A percentile compares a stretch with the other conserved stretches of the same genome.
phyloP scores from a whole-genome alignment of 2,888 invertebrate species.

The Drosophila demipolita region DNA sequence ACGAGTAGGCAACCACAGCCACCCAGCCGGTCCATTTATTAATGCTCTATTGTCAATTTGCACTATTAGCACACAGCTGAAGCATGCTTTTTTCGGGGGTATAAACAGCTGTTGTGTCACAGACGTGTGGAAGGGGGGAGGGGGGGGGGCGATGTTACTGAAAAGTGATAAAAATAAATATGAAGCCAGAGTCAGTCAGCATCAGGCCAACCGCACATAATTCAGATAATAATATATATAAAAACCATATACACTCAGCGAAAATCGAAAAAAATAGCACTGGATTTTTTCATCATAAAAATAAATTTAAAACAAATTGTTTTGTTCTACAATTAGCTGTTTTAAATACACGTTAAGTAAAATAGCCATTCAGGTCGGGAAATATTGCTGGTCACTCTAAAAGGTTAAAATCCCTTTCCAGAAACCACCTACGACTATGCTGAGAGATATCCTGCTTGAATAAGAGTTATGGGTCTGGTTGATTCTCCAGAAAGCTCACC shows the following conservation, averaged over 20 bases:
- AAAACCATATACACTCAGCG: background rate
- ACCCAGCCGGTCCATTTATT: conserved; percentile 63
- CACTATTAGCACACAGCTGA: conserved; percentile 64
- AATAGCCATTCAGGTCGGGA: background rate
- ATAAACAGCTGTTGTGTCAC: conserved; percentile 15
- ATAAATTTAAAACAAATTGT: background rate
- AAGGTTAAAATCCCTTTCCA: background rate
- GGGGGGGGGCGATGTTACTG: conserved; percentile 29
- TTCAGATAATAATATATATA: conserved; percentile 61
- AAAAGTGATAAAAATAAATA: conserved; percentile 76
- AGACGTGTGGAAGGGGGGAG: too few relatives aligned
- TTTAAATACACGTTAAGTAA: background rate
- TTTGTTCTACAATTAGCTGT: background rate
- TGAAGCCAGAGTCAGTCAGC: conserved; percentile 59
- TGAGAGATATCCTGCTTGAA: too few relatives aligned
- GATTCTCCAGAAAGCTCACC: too few relatives aligned
- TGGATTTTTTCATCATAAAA: background rate
- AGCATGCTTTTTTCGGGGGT: conserved; percentile 29
- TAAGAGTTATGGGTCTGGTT: too few relatives aligned
- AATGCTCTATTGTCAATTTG: conserved; percentile 74
- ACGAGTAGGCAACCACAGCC: background rate
- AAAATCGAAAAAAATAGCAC: background rate
- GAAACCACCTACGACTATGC: too few relatives aligned
- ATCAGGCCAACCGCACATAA: conserved; percentile 13
- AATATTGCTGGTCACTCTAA: background rate